These are phyloP conservation scores for Miniopterus natalensis DNA, from an alignment of 2,113 vertebrate species.

Conservation along the genomic window DNA sequence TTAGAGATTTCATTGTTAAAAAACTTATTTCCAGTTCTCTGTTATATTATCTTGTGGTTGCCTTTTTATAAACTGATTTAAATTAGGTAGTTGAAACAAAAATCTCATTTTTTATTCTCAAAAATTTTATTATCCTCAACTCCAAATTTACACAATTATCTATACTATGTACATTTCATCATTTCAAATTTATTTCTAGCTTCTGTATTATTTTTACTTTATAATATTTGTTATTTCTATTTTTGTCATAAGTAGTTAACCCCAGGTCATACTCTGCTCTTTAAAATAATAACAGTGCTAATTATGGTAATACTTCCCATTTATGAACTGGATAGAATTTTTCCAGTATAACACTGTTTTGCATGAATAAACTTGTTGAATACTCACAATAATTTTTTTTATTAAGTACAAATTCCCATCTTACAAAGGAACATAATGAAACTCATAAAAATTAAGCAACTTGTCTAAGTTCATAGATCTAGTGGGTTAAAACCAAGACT, in stretches of 20 bases:
- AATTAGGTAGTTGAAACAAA: neutral
- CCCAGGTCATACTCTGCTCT: neutral
- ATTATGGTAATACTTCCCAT: neutral
- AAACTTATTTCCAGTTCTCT: neutral
- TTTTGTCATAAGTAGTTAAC: neutral
- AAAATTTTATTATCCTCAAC: neutral
- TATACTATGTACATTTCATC: neutral
- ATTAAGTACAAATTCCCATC: neutral
- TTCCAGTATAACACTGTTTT: neutral
- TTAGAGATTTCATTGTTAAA: neutral
- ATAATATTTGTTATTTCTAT: neutral
- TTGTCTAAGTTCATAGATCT: neutral
- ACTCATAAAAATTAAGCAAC: neutral
- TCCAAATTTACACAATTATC: neutral
- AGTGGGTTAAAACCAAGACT: neutral
- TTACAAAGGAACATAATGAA: neutral
- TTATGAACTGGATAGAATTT: neutral
- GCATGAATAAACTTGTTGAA: neutral
- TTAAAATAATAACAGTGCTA: neutral
- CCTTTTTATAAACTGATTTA: neutral
- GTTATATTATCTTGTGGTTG: neutral
- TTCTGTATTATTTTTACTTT: neutral
- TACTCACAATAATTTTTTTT: neutral
- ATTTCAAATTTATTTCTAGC: neutral
- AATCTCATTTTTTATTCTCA: neutral